Conservation (phyloP, 1,140 invertebrate genomes). For the Coenobita brevimanus region DNA sequence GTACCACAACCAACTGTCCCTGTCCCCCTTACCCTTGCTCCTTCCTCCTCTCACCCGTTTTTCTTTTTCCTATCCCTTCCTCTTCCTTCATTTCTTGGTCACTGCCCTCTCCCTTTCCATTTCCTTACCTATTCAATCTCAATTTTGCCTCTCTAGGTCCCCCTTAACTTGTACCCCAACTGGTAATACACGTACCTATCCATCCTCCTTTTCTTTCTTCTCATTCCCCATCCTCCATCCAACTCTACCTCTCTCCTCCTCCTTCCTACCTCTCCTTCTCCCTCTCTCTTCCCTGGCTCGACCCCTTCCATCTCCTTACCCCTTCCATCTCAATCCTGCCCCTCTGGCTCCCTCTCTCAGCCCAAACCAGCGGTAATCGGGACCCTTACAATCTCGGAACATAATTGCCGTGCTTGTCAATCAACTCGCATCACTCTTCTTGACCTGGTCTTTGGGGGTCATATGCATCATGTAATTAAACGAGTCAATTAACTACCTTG, state of each 20-base stretch:
- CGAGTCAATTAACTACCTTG: constrained; percentile 61
- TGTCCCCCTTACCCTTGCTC: too few relatives aligned
- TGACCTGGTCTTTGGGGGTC: constrained; percentile 62
- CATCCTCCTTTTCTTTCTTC: not conserved
- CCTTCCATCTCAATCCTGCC: not conserved
- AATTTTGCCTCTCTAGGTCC: not conserved
- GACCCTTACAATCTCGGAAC: constrained; percentile 21
- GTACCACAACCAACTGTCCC: too few relatives aligned
- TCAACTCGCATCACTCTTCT: constrained; percentile 49
- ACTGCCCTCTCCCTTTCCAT: not conserved
- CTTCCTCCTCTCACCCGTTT: not conserved
- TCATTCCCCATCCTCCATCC: not conserved
- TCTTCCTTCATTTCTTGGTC: not conserved
- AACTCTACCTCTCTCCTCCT: not conserved
- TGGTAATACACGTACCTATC: not conserved
- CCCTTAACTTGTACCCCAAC: not conserved
- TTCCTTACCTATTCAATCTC: too few relatives aligned
- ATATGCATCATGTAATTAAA: constrained; percentile 60
- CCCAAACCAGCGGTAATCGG: not conserved
- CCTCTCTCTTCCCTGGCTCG: not conserved
- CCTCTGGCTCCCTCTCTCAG: not conserved
- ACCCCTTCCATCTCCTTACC: too few relatives aligned
- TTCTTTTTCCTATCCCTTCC: not conserved
- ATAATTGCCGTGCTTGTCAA: constrained; percentile 60
- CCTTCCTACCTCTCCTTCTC: not conserved